These are phyloP conservation scores for Amphimallon solstitiale DNA, from an alignment of 2,888 invertebrate species.

Conservation along the genomic window DNA sequence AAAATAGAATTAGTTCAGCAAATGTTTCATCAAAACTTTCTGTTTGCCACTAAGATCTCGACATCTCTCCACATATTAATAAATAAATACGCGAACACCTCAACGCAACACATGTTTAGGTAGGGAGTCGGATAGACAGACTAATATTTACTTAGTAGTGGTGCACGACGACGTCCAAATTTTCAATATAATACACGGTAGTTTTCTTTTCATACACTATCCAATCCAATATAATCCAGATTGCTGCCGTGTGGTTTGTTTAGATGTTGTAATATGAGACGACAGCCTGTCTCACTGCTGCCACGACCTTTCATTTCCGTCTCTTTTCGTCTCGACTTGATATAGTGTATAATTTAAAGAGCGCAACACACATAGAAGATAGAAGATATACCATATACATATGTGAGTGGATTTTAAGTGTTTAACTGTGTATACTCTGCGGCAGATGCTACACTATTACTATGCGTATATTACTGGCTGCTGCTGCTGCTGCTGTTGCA, in stretches of 20 bases:
- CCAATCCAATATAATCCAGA: constrained; percentile 10
- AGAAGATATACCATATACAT: constrained; percentile 40
- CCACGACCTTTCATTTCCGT: constrained; percentile 27
- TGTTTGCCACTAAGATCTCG: not conserved
- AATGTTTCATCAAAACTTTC: too few relatives aligned
- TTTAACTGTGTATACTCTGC: constrained; percentile 46
- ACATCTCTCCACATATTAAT: not conserved
- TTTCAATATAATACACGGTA: constrained; percentile 25
- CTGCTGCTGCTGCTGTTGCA: constrained; percentile 32
- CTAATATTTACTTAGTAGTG: constrained; percentile 25
- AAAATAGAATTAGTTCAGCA: too few relatives aligned
- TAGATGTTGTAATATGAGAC: constrained; percentile 30
- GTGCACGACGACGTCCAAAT: constrained; percentile 27
- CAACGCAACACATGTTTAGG: not conserved
- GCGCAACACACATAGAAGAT: constrained; percentile 14
- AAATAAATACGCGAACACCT: constrained; percentile 18
- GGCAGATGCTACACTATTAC: constrained; percentile 49
- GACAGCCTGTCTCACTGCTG: constrained; percentile 22
- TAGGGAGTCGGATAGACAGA: constrained; percentile 3
- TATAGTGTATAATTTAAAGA: constrained; percentile 44
- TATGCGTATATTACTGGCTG: too few relatives aligned
- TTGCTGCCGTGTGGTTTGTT: constrained; percentile 32
- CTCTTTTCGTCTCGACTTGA: constrained; percentile 33
- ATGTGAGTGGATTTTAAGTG: constrained; percentile 51
- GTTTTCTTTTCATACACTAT: constrained; percentile 24